Conservation (phyloP, 2,113 vertebrate genomes). For the Rhabdornis inornatus region DNA sequence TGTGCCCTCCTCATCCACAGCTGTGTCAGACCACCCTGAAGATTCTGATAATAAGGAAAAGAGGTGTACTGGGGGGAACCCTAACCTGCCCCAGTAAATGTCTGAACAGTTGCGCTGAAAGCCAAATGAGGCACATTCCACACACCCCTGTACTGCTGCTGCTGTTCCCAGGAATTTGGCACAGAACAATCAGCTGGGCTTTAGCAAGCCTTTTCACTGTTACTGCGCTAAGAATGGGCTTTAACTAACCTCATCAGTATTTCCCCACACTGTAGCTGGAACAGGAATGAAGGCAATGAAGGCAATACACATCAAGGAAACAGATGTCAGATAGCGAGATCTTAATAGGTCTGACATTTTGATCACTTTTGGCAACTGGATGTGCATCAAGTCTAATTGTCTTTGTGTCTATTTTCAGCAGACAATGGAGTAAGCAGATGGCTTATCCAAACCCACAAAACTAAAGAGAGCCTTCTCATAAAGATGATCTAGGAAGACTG, state of each 20-base stretch:
- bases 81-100: background rate
- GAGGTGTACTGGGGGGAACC: background rate
- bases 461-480: background rate
- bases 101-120: background rate
- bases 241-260: background rate
- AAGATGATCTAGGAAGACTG: background rate
- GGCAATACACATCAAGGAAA: background rate
- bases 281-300: background rate
- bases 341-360: background rate
- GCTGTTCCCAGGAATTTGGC: background rate
- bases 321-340: background rate
- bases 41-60: background rate
- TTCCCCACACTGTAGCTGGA: background rate
- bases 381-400: background rate
- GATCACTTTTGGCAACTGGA: background rate
- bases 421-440: background rate
- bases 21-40: background rate
- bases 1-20: background rate
- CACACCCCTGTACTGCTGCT: background rate
- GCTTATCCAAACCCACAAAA: background rate
- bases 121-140: background rate
- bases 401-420: constrained; percentile 1
- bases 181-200: background rate
- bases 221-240: background rate
- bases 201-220: background rate